Evolutionary conservation across 2,113 vertebrate genomes (phyloP).

Genomic region (Tachycineta bicolor): DNA sequence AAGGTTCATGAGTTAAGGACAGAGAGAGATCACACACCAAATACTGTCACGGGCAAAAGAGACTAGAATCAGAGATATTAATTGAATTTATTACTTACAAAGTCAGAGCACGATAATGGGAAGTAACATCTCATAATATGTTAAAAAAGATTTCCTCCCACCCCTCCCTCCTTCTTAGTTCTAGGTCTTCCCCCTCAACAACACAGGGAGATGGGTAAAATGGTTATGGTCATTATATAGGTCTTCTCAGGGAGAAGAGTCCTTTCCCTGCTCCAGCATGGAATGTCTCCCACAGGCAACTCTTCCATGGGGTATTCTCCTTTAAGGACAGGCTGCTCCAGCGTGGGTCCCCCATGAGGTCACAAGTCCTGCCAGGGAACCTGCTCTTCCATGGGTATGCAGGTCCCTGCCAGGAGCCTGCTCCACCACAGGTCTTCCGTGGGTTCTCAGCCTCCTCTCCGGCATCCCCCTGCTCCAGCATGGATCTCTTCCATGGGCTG

Average conservation of each 20-base stretch:
- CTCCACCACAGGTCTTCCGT: rapidly evolving
- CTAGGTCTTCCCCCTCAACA: neutral
- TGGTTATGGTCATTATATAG: neutral
- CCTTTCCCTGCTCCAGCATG: neutral
- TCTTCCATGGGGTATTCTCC: neutral
- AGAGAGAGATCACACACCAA: neutral
- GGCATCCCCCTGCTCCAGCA: neutral
- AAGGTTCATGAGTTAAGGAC: neutral
- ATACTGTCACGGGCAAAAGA: neutral
- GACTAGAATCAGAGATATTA: neutral
- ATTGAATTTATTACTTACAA: neutral
- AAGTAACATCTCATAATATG: neutral
- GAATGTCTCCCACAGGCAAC: neutral
- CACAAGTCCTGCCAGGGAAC: neutral
- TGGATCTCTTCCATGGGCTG: neutral
- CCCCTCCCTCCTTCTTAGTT: neutral
- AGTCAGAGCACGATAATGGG: neutral
- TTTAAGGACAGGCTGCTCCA: neutral
- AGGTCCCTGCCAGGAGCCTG: neutral
- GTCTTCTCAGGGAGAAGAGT: neutral
- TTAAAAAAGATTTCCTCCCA: neutral
- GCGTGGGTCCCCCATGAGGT: rapidly evolving
- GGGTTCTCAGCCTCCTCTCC: neutral
- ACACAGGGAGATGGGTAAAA: neutral
- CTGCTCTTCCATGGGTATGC: neutral